Base-by-base conservation (phyloP, 1,140 invertebrate species). In the Scaptomyza hsui region DNA sequence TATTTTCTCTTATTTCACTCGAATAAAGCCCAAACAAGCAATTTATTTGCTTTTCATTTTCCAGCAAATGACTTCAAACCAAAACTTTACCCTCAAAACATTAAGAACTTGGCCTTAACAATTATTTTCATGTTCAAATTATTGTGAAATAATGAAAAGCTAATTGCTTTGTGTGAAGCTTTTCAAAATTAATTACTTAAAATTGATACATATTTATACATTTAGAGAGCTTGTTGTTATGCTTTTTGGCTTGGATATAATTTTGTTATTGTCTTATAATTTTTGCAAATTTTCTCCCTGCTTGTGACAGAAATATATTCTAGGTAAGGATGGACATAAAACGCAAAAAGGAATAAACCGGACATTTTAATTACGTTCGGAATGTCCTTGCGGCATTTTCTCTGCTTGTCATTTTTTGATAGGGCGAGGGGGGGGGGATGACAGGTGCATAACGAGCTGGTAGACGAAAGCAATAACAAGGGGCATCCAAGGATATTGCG, bases 401-500 rank as follows among this genome's bases (percentile, higher is more conserved):
- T 35, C 39, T 6, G 32, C 59, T 48, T 53, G 39, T 37, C 42
- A 21, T 44, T 3, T 9, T 18, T 18, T 9, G 4, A 44, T 12
- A 60, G 13, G 24, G 15, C 10, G 12, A 9, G 7, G 19, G 10
- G 12, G 5, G 15, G 4, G 37, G 4, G 1, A 9, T 13, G 24
- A 1, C 35, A 32, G 18, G 1, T 19, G 19, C 44, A 13, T 24
- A 24, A 13, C 44, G 19, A 24, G 18, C 12, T n/a, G 19, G 12
- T 24, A 24, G 62, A 21, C 21, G 13, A 32, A 26, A 67, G 39
- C 56, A 52, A 61, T 45, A 52, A 18, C 29, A 37, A 9, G 15
- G 32, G 15, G 32, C 29, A 44, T 56, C 61, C 61, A 71, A 61
- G 68, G 55, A 72, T 65, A 65, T 72, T 72, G 35, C 37, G 37